A percentile compares a stretch with the other conserved stretches of the same genome.
These are phyloP conservation scores for Protobothrops flavoviridis DNA, from an alignment of 2,113 vertebrate species.

Conservation along the genomic window DNA sequence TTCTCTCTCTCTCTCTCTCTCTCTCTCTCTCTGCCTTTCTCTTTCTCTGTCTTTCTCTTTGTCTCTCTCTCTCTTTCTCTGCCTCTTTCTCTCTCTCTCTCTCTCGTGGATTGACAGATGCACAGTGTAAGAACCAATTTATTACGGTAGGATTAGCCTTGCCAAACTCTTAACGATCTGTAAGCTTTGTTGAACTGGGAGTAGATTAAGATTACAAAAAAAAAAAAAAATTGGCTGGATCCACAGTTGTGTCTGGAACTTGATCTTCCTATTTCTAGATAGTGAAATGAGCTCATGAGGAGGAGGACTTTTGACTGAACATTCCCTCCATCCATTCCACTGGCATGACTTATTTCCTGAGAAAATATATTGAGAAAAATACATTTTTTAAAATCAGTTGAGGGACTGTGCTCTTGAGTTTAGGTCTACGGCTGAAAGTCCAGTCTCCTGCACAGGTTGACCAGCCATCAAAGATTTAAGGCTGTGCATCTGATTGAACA, in stretches of 20 bases:
- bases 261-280: not conserved
- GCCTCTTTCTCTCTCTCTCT: no score
- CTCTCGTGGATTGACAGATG: not conserved
- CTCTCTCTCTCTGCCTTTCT: no score
- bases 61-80: not conserved
- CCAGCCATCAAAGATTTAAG: not conserved
- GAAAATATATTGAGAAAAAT: not conserved
- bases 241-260: not conserved
- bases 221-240: not conserved
- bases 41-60: accelerated
- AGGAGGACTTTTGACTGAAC: not conserved
- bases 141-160: not conserved
- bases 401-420: not conserved
- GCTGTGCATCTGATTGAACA: not conserved
- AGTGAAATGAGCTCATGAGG: not conserved
- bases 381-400: not conserved
- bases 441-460: no score
- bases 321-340: not conserved
- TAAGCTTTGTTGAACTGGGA: not conserved
- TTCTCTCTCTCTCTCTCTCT: not conserved
- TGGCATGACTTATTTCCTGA: not conserved
- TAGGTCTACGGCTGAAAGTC: no score
- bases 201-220: not conserved
- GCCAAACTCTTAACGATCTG: not conserved
- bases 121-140: not conserved